Evolutionary conservation across 2,797 vertebrate species (phyloP), one percentile per base, ranked within the genome.

Genomic region (Enteromius fasciolatus): DNA sequence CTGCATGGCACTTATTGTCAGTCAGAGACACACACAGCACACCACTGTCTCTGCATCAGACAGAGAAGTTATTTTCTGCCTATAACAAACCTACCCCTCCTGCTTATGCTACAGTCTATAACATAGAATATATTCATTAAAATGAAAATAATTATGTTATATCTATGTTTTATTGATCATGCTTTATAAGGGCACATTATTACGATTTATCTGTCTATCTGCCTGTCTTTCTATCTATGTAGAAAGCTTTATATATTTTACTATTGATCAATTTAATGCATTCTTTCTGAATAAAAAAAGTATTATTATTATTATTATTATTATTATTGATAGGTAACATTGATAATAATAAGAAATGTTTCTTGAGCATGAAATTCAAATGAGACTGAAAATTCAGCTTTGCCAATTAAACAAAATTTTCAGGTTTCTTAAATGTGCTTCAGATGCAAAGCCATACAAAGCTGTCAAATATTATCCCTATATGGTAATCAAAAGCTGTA

Each of bases 11-110:
- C 63, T 52, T 50, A 14, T 31, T 54, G 20, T 79, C 68, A 85
- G 52, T 80, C 25, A 83, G 63, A 78, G 6, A 64, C 41, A 77
- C 76, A 66, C 59, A 77, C 61, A 50, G 50, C 44, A 50, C 11
- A 50, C 0, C 1, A 33, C 18, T 64, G 9, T 76, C n/a, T 59
- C 36, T 46, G 57, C 57, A 63, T 77, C 75, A 76, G 31, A 44
- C 74, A 44, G 36, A n/a, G 52, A 76, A 11, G 4, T 6, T 31
- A 0, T 76, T 76, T 20, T 68, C 5, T 76, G 23, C 5, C 33
- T 12, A 20, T 76, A 18, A 61, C 9, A 76, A 76, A 76, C n/a
- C 54, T 18, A 25, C 54, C 52, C 2, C 1, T 17, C 11, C 10
- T 15, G 10, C 25, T 66, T 66, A 28, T 18, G 20, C 4, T 63